Evolutionary conservation across 2,797 vertebrate genomes (phyloP), one percentile per base, ranked within the genome.

Genomic region (Capromys pilorides): DNA sequence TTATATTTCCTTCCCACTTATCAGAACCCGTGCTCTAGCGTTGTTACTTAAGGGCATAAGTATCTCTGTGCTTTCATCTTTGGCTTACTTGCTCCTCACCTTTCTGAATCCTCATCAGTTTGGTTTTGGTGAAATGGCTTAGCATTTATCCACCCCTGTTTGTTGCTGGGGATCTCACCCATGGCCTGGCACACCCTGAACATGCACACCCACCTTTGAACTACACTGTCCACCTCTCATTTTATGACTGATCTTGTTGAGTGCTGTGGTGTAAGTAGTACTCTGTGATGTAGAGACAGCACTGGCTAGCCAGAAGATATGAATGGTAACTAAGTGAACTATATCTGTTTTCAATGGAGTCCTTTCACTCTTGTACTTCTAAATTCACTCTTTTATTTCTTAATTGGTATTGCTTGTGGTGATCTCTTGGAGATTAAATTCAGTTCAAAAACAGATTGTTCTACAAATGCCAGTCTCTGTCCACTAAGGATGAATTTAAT

Each of bases 1-100:
- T 87, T 85, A 6, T 69, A 61, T 94, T 91, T 94, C 39, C 41
- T 90, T 69, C 89, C 88, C 19, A 45, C n/a, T 4, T 80, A n/a
- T 36, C 61, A 92, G 81, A 93, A 80, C 21, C 45, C 12, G 2
- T 59, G 69, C 7, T 41, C 10, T 57, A n/a, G 77, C 36, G 24
- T 59, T 88, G 78, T 90, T 41, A 64, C 84, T 92, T 93, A 57
- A 71, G 36, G 61, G 51, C 19, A 16, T n/a, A 54, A 75, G 49
- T 92, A 22, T 39, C 12, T 86, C 36, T 62, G 16, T 75, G 33
- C 6, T 49, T 77, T 33, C 1, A 1, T 79, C 57, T 71, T 82
- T 91, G 81, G 33, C 39, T 91, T 89, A 4, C 54, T 82, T 75
- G 54, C 36, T 91, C 59, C 73, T 93, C 10, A 75, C 41, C 59